These are phyloP conservation scores for Calliphora vicina DNA, from an alignment of 1,140 invertebrate species.

Conservation along the genomic window DNA sequence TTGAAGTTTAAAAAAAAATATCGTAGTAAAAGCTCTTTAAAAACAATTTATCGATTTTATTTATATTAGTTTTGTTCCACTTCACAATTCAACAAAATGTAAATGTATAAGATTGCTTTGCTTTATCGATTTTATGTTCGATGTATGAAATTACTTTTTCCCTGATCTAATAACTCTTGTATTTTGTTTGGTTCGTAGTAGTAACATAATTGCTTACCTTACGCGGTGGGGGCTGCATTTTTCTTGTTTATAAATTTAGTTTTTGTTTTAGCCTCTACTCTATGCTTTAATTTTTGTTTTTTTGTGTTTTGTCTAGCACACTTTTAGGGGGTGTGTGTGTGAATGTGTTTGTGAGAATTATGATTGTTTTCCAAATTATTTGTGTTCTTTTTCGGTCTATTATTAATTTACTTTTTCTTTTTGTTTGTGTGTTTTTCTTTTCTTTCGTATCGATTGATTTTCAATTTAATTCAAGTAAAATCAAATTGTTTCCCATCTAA, in stretches of 20 bases:
- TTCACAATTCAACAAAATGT: no score
- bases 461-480: neutral
- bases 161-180: neutral
- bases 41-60: no score
- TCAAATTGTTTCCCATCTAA: neutral
- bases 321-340: neutral
- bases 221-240: slow-evolving; percentile 61
- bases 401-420: neutral
- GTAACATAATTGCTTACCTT: slow-evolving; percentile 49
- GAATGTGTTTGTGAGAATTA: neutral
- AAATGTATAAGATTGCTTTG: no score
- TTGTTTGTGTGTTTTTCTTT: neutral
- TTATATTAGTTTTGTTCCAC: no score
- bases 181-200: neutral
- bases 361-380: slow-evolving; percentile 1
- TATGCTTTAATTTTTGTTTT: slow-evolving; percentile 27
- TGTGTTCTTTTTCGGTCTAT: neutral
- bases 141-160: slow-evolving; percentile 1
- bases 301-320: slow-evolving; percentile 23
- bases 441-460: neutral
- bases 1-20: no score
- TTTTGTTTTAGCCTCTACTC: neutral
- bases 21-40: no score
- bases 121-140: neutral
- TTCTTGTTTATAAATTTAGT: slow-evolving; percentile 34